These are phyloP conservation scores for Eristalis tenax DNA, from an alignment of 2,888 invertebrate species.

Conservation along the genomic window DNA sequence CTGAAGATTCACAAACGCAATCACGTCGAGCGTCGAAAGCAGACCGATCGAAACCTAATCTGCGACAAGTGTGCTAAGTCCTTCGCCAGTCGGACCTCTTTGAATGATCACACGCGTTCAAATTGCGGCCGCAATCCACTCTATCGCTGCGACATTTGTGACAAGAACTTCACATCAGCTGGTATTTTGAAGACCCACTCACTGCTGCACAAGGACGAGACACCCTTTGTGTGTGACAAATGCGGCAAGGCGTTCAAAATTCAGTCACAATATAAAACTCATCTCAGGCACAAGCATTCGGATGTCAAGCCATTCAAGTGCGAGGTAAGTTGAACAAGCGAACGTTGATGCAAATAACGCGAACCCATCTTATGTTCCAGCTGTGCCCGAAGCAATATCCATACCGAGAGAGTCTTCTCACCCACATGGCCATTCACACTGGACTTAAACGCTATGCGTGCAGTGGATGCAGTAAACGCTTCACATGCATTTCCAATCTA, in stretches of 20 bases:
- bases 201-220: slow-evolving; percentile 80
- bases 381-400: slow-evolving; percentile 81
- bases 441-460: slow-evolving; percentile 82
- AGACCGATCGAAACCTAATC: slow-evolving; percentile 77
- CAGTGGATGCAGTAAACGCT: slow-evolving; percentile 82
- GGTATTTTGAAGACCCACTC: slow-evolving; percentile 82
- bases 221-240: slow-evolving; percentile 79
- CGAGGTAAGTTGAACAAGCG: slow-evolving; percentile 76
- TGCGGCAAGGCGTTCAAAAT: slow-evolving; percentile 80
- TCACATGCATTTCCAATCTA: slow-evolving; percentile 83
- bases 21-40: slow-evolving; percentile 73
- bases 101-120: slow-evolving; percentile 81
- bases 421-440: slow-evolving; percentile 82
- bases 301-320: slow-evolving; percentile 83
- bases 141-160: slow-evolving; percentile 80
- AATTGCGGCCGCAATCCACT: slow-evolving; percentile 81
- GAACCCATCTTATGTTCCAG: slow-evolving; percentile 71
- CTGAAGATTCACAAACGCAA: slow-evolving; percentile 81
- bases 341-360: neutral
- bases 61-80: slow-evolving; percentile 80
- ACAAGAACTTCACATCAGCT: slow-evolving; percentile 80
- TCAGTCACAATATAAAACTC: slow-evolving; percentile 79
- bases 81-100: slow-evolving; percentile 79
- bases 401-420: slow-evolving; percentile 82
- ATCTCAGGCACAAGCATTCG: slow-evolving; percentile 81